Conservation (phyloP, 2,797 vertebrate genomes). For the Halcyon smyrnensis region DNA sequence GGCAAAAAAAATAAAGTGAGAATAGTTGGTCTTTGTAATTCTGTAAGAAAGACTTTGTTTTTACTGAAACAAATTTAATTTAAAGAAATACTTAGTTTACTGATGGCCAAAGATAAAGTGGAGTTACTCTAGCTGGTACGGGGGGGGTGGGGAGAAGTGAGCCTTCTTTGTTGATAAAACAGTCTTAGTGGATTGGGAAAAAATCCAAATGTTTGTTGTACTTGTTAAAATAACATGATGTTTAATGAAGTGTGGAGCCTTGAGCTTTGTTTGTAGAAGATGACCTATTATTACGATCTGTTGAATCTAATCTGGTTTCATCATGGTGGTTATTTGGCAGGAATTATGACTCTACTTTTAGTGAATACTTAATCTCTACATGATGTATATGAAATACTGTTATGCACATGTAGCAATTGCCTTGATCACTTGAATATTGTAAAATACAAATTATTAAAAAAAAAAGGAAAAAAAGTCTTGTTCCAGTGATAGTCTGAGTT, state of each 20-base stretch:
- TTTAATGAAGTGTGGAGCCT: slow-evolving; percentile 57
- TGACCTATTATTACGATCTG: slow-evolving; percentile 41
- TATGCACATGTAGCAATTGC: neutral
- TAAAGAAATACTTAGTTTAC: neutral
- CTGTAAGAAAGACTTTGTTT: neutral
- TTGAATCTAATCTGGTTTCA: slow-evolving; percentile 44
- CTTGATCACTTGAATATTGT: neutral
- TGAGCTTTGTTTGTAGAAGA: slow-evolving; percentile 63
- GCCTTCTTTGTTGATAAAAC: neutral
- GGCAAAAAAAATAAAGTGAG: neutral
- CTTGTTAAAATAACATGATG: slow-evolving; percentile 50
- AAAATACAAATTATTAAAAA: neutral
- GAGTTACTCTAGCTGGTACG: neutral
- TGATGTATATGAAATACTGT: too few species aligned
- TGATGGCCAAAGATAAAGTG: neutral
- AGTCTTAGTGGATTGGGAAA: neutral
- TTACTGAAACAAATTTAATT: neutral
- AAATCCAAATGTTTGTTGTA: slow-evolving; percentile 44
- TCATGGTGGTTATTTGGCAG: slow-evolving; percentile 28
- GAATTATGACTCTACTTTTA: neutral
- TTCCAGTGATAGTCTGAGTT: neutral
- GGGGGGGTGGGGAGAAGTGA: neutral
- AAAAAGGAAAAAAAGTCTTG: neutral
- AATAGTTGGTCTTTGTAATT: slow-evolving; percentile 13
- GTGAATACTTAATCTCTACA: neutral